Conservation (phyloP, 30 jellyfish, hydroid and myxozoan species). For the Sanderia malayensis region DNA sequence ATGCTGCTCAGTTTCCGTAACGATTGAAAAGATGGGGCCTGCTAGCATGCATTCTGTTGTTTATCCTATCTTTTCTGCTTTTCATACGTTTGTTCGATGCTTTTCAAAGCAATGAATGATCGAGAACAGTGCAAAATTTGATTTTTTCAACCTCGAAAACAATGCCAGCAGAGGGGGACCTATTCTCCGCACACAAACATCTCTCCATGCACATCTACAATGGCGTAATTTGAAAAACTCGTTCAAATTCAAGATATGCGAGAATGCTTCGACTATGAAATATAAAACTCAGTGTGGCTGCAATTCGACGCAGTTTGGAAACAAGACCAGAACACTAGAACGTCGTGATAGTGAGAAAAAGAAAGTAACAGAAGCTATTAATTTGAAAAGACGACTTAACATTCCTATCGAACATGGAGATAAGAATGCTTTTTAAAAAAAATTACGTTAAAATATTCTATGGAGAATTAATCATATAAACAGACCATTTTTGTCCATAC, state of each 20-base stretch:
- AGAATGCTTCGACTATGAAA: no score
- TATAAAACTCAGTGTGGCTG: no score
- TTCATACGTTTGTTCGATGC: conserved; percentile 6
- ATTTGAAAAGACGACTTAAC: neutral
- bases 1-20: conserved; percentile 54
- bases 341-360: neutral
- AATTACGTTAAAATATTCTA: neutral
- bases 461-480: neutral
- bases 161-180: conserved; percentile 58
- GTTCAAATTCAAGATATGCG: no score
- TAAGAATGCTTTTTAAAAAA: neutral
- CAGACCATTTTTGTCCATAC: neutral
- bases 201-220: no score
- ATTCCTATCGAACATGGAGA: neutral
- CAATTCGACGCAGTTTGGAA: no score
- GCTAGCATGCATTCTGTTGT: no score
- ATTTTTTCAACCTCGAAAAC: conserved; percentile 33
- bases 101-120: conserved; percentile 12
- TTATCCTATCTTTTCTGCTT: conserved; percentile 19
- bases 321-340: no score
- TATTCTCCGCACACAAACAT: no score
- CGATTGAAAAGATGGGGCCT: conserved; percentile 27
- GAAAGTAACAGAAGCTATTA: neutral
- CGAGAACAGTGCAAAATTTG: conserved; percentile 49
- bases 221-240: neutral